Conservation (phyloP, 2,888 invertebrate species). For the Celastrina argiolus region DNA sequence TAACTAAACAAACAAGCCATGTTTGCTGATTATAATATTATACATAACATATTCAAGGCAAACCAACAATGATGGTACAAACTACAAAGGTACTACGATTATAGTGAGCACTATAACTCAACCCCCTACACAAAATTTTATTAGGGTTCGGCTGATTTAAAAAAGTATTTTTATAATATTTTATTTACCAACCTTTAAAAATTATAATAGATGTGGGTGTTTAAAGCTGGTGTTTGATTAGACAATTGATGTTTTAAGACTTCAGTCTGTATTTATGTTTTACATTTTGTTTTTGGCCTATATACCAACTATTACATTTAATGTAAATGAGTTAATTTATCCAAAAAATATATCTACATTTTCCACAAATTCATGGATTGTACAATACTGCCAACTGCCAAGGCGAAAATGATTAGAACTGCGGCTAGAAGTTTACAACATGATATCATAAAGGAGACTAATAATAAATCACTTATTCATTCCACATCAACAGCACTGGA, state of each 20-base stretch:
- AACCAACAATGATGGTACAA: neutral
- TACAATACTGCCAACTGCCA: neutral
- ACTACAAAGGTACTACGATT: neutral
- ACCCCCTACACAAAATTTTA: neutral
- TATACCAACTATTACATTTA: too few species aligned
- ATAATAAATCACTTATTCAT: constrained; percentile 22
- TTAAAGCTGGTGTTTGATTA: too few species aligned
- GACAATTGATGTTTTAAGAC: too few species aligned
- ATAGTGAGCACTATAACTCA: neutral
- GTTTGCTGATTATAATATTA: neutral
- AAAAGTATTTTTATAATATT: too few species aligned
- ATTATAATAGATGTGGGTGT: too few species aligned
- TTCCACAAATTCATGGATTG: neutral
- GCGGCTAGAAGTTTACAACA: neutral
- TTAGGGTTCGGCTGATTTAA: too few species aligned
- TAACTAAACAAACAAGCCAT: neutral
- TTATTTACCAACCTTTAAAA: too few species aligned
- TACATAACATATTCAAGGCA: constrained; percentile 13
- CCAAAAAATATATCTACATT: neutral
- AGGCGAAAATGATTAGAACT: constrained; percentile 12
- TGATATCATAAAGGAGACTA: constrained; percentile 11
- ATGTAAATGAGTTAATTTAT: too few species aligned
- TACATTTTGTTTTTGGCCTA: too few species aligned
- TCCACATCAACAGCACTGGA: neutral
- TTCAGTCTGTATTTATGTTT: too few species aligned